Conservation (phyloP, 2,888 invertebrate genomes). For the Cephus pulcher region DNA sequence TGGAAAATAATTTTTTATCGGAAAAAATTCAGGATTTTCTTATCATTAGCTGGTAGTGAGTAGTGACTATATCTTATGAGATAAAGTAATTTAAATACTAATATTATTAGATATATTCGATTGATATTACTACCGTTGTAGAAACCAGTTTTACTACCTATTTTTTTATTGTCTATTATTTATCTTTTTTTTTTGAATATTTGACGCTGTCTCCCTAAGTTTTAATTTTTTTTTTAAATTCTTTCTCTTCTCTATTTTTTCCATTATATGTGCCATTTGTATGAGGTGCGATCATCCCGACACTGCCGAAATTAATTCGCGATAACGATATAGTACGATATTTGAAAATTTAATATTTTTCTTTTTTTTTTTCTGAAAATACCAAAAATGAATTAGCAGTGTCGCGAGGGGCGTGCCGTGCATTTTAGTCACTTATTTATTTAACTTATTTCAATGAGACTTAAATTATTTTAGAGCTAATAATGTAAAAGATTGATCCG, state of each 20-base stretch:
- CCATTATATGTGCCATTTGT: slow-evolving; percentile 21
- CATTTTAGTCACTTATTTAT: slow-evolving; percentile 32
- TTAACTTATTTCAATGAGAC: slow-evolving; percentile 20
- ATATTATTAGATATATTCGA: slow-evolving; percentile 35
- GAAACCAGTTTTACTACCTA: slow-evolving; percentile 18
- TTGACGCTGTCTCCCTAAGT: slow-evolving; percentile 9
- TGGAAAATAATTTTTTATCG: no score
- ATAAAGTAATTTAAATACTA: slow-evolving; percentile 34
- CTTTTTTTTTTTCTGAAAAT: not conserved
- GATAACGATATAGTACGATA: no score
- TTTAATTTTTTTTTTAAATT: not conserved
- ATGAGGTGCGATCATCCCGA: no score
- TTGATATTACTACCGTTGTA: slow-evolving; percentile 29
- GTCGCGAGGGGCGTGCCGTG: slow-evolving; percentile 10
- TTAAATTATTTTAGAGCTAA: slow-evolving; percentile 27
- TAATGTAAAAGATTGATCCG: slow-evolving; percentile 28
- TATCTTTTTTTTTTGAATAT: not conserved
- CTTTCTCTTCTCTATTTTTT: not conserved
- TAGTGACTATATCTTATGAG: slow-evolving; percentile 38
- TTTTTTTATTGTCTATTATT: slow-evolving; percentile 24
- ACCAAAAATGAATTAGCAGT: not conserved
- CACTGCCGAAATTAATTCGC: no score
- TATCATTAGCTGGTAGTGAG: slow-evolving; percentile 32
- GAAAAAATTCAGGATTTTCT: not conserved
- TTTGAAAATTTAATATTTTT: no score